Base-by-base conservation (phyloP, 1,140 invertebrate genomes). In the Musca vetustissima region DNA sequence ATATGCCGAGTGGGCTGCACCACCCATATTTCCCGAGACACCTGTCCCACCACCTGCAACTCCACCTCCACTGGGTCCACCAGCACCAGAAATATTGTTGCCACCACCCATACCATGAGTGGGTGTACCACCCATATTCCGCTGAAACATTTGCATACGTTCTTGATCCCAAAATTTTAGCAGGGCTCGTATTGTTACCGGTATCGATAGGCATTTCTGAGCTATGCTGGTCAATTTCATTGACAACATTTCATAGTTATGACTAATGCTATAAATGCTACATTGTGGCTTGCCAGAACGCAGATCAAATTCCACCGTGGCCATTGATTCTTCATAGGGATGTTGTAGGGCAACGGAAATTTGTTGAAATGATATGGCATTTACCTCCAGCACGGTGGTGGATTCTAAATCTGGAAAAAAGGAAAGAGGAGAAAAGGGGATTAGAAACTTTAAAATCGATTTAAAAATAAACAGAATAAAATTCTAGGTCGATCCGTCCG, bases 321-420 rank as follows among this genome's bases (percentile, higher is more conserved):
- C 92, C 87, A 98, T 91, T 69, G 91, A 92, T 80, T 97, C 94
- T 76, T 97, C 93, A 25, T 92, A 85, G 0, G 96, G 96, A 85
- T 98, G 95, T 80, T 98, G 95, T 80, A 98, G 89, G 32, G 93
- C 92, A 4, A 98, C 88, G 15, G 92, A 93, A 65, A 98, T 89
- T 79, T 95, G 93, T 67, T 94, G 90, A 85, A 91, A 92, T 0
- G 94, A 95, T 3, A 96, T 83, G 7, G 95, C 92, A 73, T 90
- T 95, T 71, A 98, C 88, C 85, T 98, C 96, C 79, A 98, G 92
- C 85, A 97, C 95, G 2, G 93, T 88, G 36, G 92, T 89, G 70
- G 88, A 90, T 71, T 94, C 92, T 21, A 92, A 82, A 78, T 94
- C 93, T 83, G 84, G 70, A 55, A 84, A 82, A 71, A 47, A 15